Conservation (phyloP, 2,113 vertebrate species). For the Oreochromis spilurus region DNA sequence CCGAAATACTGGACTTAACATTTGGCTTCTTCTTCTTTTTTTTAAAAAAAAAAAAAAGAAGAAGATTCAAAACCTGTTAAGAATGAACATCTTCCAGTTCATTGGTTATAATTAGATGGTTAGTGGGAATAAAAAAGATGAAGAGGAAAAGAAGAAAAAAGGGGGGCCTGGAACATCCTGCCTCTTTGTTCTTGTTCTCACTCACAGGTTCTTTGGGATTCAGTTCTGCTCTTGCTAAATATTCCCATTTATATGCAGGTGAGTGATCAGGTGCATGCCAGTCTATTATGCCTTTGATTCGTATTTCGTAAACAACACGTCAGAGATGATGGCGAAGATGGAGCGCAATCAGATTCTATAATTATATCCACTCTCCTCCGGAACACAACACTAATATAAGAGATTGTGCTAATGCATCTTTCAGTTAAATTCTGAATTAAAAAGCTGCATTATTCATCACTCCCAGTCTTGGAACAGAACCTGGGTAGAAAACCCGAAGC, state of each 20-base stretch:
- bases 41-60: background rate
- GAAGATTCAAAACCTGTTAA: background rate
- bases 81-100: background rate
- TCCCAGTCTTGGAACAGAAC: conserved; percentile 4
- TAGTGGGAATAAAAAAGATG: background rate
- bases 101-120: background rate
- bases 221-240: conserved; percentile 34
- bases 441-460: conserved; percentile 60
- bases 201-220: conserved; percentile 8
- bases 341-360: conserved; percentile 51
- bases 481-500: background rate
- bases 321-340: conserved; percentile 55
- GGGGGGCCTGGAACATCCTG: background rate
- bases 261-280: conserved; percentile 44
- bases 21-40: background rate
- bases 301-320: conserved; percentile 62
- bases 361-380: conserved; percentile 57
- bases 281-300: conserved; percentile 57
- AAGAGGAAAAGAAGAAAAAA: background rate
- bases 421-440: conserved; percentile 42
- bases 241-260: conserved; percentile 63
- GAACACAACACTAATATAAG: conserved; percentile 51
- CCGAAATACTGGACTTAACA: background rate
- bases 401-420: conserved; percentile 52
- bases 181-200: background rate